Conservation (phyloP, 1,140 invertebrate species). For the Nylanderia fulva region DNA sequence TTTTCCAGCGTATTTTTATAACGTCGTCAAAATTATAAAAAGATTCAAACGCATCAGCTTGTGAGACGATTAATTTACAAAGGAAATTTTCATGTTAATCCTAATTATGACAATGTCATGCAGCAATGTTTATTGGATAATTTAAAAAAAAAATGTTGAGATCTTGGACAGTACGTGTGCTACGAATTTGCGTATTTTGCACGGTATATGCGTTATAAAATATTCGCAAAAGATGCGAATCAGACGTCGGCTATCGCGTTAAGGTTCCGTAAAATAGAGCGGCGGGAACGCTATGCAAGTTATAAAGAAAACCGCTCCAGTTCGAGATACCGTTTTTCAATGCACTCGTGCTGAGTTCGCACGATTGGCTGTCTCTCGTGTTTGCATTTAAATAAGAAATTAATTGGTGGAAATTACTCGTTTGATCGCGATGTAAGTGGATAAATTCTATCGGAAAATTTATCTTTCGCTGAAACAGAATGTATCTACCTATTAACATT, state of each 20-base stretch:
- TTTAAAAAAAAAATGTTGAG: neutral
- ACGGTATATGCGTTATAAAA: neutral
- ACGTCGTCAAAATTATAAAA: neutral
- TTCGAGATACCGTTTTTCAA: conserved; percentile 65
- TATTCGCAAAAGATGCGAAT: neutral
- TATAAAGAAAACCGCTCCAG: conserved; percentile 52
- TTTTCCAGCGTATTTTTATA: neutral
- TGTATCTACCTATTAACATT: neutral
- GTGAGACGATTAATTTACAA: neutral
- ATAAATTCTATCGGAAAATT: neutral
- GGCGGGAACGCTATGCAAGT: conserved; percentile 36
- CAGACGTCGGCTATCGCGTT: conserved; percentile 23
- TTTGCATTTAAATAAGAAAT: neutral
- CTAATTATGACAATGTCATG: neutral
- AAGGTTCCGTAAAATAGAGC: conserved; percentile 36
- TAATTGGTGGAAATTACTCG: neutral
- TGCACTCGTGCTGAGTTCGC: conserved; percentile 32
- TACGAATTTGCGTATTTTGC: neutral
- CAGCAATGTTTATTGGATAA: neutral
- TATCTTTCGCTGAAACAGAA: neutral
- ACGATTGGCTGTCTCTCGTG: conserved; percentile 30
- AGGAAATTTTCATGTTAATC: neutral
- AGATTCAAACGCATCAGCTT: neutral
- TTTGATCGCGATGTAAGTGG: neutral
- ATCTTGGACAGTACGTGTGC: neutral